phyloP scores from a whole-genome alignment of 2,888 invertebrate species.

The Acanthopleura granulata region DNA sequence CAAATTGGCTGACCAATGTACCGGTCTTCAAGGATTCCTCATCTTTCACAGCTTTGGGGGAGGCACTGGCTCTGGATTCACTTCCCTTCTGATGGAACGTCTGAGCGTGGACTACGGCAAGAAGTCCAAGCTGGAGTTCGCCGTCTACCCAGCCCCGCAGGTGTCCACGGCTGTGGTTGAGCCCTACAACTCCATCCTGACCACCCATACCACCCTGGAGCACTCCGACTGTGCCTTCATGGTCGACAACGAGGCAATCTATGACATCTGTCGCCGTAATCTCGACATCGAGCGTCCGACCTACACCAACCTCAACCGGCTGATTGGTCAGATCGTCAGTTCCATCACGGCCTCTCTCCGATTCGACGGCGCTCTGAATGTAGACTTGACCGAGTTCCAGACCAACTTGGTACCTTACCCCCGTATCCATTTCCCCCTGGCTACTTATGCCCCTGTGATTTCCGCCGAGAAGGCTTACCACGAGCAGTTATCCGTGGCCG shows the following conservation, averaged over 20 bases:
- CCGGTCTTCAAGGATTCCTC: neutral
- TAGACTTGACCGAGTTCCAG: neutral
- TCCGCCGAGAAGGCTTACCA: conserved; percentile 2
- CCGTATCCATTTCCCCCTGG: conserved; percentile 2
- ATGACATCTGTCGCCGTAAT: neutral
- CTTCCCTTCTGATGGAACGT: conserved; percentile 82
- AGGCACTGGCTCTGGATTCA: conserved; percentile 5
- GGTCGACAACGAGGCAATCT: neutral
- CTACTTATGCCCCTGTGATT: neutral
- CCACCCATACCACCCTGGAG: conserved; percentile 2
- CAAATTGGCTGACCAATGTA: neutral
- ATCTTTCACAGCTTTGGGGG: conserved; percentile 77
- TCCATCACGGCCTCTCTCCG: conserved; percentile 3
- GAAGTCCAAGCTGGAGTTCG: neutral
- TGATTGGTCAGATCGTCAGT: conserved; percentile 4
- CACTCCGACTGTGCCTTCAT: neutral
- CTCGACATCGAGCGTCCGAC: neutral
- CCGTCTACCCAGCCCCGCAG: conserved; percentile 13
- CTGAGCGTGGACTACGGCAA: conserved; percentile 77
- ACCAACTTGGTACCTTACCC: conserved; percentile 3
- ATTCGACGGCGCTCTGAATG: neutral
- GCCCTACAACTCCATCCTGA: conserved; percentile 22
- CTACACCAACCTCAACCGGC: neutral
- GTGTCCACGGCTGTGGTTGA: conserved; percentile 48
- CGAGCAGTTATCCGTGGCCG: neutral